phyloP scores from a whole-genome alignment of 1,140 invertebrate genomes.

The Drosophila lacertosa region DNA sequence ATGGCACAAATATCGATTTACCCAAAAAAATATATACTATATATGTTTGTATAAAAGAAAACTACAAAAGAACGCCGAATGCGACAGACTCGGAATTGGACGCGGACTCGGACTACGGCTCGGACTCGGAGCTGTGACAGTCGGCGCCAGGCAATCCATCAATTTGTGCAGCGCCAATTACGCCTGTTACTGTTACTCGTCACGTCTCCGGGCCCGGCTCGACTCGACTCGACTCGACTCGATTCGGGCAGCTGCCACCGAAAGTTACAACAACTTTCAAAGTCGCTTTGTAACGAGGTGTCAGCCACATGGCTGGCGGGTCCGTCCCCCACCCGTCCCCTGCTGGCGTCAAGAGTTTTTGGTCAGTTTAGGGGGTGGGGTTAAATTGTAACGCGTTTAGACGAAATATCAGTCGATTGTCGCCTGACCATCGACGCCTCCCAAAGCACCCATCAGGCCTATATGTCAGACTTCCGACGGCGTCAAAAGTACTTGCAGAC shows the following conservation, averaged over 20 bases:
- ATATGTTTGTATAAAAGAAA: conserved; percentile 50
- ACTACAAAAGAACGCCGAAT: conserved; percentile 63
- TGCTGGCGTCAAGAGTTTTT: conserved; percentile 34
- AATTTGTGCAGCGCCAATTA: conserved; percentile 75
- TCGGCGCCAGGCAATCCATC: conserved; percentile 75
- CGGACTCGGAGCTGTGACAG: conserved; percentile 57
- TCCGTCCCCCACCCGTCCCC: background rate
- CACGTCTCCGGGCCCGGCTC: conserved; percentile 42
- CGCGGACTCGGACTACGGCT: conserved; percentile 3
- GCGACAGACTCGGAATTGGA: conserved; percentile 20
- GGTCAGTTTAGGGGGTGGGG: conserved; percentile 31
- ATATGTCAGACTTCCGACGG: conserved; percentile 39
- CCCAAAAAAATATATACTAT: conserved; percentile 33
- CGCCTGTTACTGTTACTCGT: conserved; percentile 74
- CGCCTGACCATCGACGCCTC: conserved; percentile 43
- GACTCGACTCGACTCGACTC: too few species aligned
- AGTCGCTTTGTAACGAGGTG: conserved; percentile 23
- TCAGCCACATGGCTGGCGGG: conserved; percentile 13
- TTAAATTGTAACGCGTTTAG: conserved; percentile 38
- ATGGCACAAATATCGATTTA: conserved; percentile 78
- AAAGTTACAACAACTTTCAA: conserved; percentile 27
- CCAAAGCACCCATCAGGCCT: conserved; percentile 34
- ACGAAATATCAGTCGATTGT: conserved; percentile 40
- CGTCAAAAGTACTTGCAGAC: conserved; percentile 21
- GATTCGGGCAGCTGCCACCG: conserved; percentile 26